Conservation (phyloP, 2,113 vertebrate genomes). For the Orthonyx spaldingii region DNA sequence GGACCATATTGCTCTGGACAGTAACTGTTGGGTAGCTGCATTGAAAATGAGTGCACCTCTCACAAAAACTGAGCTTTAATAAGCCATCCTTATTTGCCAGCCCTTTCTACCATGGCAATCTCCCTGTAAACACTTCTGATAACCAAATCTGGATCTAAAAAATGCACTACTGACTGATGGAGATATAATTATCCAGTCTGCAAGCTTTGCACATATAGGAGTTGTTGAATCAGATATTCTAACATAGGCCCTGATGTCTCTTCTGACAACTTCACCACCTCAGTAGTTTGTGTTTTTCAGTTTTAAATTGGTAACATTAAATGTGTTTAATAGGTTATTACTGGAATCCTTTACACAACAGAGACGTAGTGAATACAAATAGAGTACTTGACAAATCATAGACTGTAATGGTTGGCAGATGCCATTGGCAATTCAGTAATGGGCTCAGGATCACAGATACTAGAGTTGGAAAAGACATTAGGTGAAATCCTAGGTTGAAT, state of each 20-base stretch:
- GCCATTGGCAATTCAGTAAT: neutral
- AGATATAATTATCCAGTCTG: slow-evolving; percentile 58
- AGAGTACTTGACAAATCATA: slow-evolving; percentile 37
- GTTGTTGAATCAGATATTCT: slow-evolving; percentile 50
- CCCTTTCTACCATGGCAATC: neutral
- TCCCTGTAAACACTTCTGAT: neutral
- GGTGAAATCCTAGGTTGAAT: neutral
- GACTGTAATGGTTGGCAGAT: slow-evolving; percentile 32
- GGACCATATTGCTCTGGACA: neutral
- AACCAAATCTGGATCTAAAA: slow-evolving; percentile 41
- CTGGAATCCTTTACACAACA: slow-evolving; percentile 27
- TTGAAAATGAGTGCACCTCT: neutral
- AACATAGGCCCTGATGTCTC: slow-evolving; percentile 26
- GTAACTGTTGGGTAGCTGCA: neutral
- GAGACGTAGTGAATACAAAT: slow-evolving; percentile 52
- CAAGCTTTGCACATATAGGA: slow-evolving; percentile 44
- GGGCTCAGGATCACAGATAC: slow-evolving; percentile 14
- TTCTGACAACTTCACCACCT: slow-evolving; percentile 55
- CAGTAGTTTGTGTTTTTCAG: slow-evolving; percentile 56
- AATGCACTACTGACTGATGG: slow-evolving; percentile 36
- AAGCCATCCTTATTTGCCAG: neutral
- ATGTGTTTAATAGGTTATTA: slow-evolving; percentile 65
- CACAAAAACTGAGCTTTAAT: neutral
- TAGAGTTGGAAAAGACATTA: neutral
- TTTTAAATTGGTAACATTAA: slow-evolving; percentile 60